phyloP scores from a whole-genome alignment of 2,888 invertebrate species.

The Yponomeuta sedellus region DNA sequence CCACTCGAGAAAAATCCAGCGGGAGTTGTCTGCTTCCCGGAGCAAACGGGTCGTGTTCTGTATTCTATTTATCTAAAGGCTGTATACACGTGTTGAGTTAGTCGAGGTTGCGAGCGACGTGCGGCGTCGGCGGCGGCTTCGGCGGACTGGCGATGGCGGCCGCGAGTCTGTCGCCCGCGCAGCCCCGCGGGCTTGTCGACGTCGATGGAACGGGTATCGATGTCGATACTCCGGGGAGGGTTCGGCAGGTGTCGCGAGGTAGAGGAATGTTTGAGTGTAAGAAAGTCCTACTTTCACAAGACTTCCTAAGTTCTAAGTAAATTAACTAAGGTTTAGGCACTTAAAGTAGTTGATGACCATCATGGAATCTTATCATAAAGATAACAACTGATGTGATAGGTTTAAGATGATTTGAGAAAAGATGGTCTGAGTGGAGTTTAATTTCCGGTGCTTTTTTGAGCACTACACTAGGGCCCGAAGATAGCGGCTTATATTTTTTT shows the following conservation, averaged over 20 bases:
- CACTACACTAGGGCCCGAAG: too few relatives aligned
- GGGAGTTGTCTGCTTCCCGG: neutral
- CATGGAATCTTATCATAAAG: too few relatives aligned
- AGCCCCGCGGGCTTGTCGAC: slow-evolving; percentile 38
- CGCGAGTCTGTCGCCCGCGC: slow-evolving; percentile 70
- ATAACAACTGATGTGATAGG: too few relatives aligned
- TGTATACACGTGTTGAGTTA: slow-evolving; percentile 5
- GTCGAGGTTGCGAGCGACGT: slow-evolving; percentile 5
- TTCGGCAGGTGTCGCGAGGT: neutral
- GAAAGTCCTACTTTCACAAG: too few relatives aligned
- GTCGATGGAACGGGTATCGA: slow-evolving; percentile 45
- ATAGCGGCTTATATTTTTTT: too few relatives aligned
- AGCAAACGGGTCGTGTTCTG: slow-evolving; percentile 2
- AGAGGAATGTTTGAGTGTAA: neutral
- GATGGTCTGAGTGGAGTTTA: too few relatives aligned
- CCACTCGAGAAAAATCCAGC: neutral
- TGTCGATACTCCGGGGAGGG: neutral
- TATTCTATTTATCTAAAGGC: neutral
- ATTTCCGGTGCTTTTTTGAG: too few relatives aligned
- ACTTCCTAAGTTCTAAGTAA: too few relatives aligned
- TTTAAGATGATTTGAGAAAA: too few relatives aligned
- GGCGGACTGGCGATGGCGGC: slow-evolving; percentile 65
- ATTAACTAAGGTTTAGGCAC: too few relatives aligned
- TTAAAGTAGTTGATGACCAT: too few relatives aligned
- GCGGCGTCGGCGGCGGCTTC: slow-evolving; percentile 39